Percentiles rank a stretch among this genome's conserved stretches.
These are phyloP conservation scores for Carassius carassius DNA, from an alignment of 2,113 vertebrate species.

Conservation along the genomic window DNA sequence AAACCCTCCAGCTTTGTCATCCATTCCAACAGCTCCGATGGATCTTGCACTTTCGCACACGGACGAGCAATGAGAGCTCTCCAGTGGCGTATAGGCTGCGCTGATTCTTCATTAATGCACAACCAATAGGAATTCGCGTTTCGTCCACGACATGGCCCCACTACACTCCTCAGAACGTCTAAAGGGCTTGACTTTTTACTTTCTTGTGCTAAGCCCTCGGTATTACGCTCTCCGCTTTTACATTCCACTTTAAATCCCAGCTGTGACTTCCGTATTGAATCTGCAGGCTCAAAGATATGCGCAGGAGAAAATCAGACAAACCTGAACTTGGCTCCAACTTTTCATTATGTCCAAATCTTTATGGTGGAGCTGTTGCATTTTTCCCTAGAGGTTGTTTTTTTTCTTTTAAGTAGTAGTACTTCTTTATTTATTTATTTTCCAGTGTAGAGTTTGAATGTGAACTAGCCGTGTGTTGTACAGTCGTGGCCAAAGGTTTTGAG, in stretches of 20 bases:
- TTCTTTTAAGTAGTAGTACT: constrained; percentile 42
- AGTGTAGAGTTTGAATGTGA: constrained; percentile 48
- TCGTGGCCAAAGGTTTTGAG: too few species aligned
- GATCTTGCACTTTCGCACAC: not conserved
- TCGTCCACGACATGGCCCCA: constrained; percentile 33
- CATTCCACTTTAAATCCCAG: constrained; percentile 62
- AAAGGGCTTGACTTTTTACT: constrained; percentile 49
- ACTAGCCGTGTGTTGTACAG: constrained; percentile 19
- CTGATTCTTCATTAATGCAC: constrained; percentile 44
- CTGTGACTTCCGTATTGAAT: constrained; percentile 64
- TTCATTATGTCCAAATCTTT: constrained; percentile 66
- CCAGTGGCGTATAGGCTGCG: too few species aligned
- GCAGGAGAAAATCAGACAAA: constrained; percentile 61
- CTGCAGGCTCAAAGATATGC: constrained; percentile 59
- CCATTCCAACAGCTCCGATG: constrained; percentile 16
- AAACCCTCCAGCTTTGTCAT: constrained; percentile 23
- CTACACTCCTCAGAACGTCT: constrained; percentile 33
- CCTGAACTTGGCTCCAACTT: constrained; percentile 62
- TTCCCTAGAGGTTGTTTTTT: constrained; percentile 38
- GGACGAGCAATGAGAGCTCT: constrained; percentile 9
- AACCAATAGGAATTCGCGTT: constrained; percentile 29
- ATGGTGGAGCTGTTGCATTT: constrained; percentile 55
- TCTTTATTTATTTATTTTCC: constrained; percentile 39
- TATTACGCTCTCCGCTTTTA: constrained; percentile 41
- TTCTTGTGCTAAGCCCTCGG: constrained; percentile 52